Evolutionary conservation across 1,140 invertebrate genomes (phyloP), one percentile per base, ranked within the genome.

Genomic region (Drosophila kikkawai): DNA sequence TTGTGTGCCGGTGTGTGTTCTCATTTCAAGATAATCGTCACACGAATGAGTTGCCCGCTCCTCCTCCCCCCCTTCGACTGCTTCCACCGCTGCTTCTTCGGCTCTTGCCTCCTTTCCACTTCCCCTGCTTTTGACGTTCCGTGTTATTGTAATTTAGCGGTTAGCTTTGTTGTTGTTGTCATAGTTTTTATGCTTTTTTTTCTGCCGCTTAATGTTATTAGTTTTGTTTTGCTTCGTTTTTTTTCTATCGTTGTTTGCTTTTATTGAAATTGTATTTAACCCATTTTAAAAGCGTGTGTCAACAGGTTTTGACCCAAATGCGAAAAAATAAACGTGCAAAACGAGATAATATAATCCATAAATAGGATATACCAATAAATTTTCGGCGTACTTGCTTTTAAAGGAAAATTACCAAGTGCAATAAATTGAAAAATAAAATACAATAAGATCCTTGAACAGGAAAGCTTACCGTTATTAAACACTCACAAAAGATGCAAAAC

Each of bases 11-110:
- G 39, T 53, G 58, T 74, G 70, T 83, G 65, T 80, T 81, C 84
- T 88, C 81, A 88, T 88, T 88, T 88, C 85, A 88, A 87, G 84
- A 88, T 88, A 88, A 88, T 88, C 84, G 84, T 80, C 82, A 70
- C 82, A 85, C 82, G 82, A 81, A 83, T 83, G 76, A 79, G 80
- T 77, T 80, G 71, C 60, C 48, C 36, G 22, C 60, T 63, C 34
- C 48, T 66, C 32, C 58, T 45, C 39, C 29, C 26, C 39, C n/a
- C 3, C 57, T 32, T 26, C n/a, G 8, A 1, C 26, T 12, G 3
- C 13, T 22, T 13, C 61, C 11, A 13, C 53, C 5, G 12, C 32
- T 47, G 15, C 26, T 53, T 69, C 59, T 65, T 80, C 58, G 63
- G 53, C 55, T 64, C 75, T 41, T n/a, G 48, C 48, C 48, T 32